Conservation (phyloP, 2,888 invertebrate genomes). For the Eucriotettix oculatus region DNA sequence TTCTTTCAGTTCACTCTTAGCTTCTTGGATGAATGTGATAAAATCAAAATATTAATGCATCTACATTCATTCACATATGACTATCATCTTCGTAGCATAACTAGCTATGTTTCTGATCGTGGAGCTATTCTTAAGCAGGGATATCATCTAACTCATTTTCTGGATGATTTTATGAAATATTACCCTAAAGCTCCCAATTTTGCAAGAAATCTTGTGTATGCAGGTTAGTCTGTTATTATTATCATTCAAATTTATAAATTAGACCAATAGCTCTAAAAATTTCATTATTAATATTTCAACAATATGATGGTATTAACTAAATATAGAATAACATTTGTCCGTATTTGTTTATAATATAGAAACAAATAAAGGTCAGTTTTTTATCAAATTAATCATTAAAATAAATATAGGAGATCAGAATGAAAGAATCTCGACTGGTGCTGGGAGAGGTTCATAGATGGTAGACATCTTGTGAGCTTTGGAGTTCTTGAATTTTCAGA, state of each 20-base stretch:
- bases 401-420: too few relatives aligned
- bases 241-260: too few relatives aligned
- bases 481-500: too few relatives aligned
- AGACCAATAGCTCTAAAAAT: too few relatives aligned
- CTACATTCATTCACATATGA: slow-evolving; percentile 64
- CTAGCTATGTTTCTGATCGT: slow-evolving; percentile 42
- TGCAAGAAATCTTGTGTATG: slow-evolving; percentile 51
- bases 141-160: slow-evolving; percentile 54
- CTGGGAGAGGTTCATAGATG: too few relatives aligned
- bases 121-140: slow-evolving; percentile 34
- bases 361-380: background rate
- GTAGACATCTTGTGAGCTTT: too few relatives aligned
- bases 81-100: slow-evolving; percentile 52
- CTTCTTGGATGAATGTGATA: slow-evolving; percentile 50
- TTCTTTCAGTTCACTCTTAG: slow-evolving; percentile 37
- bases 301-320: too few relatives aligned
- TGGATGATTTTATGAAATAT: slow-evolving; percentile 60
- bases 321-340: too few relatives aligned
- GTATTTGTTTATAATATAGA: too few relatives aligned
- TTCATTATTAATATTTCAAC: too few relatives aligned
- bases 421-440: too few relatives aligned
- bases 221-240: slow-evolving; percentile 30
- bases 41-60: slow-evolving; percentile 52
- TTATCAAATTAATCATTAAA: too few relatives aligned
- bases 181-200: slow-evolving; percentile 62